Evolutionary conservation across 2,888 invertebrate species (phyloP), one percentile per base, ranked within the genome.

Genomic region (Liodrosophila aerea): DNA sequence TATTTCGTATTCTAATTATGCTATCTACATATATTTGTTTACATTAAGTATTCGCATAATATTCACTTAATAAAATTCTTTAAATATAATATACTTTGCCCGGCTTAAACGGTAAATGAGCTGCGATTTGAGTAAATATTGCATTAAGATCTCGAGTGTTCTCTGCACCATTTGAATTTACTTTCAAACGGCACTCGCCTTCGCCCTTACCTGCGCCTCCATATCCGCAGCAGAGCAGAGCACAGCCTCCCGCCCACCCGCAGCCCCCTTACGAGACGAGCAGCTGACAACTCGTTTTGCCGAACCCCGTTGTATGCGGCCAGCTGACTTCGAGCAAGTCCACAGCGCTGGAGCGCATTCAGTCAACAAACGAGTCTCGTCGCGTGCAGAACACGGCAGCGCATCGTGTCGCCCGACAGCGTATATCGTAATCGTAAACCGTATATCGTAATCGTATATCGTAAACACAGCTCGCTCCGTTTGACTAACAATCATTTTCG

Each of bases 301-400:
- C 61, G 68, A 70, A 51, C 58, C 36, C n/a, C n/a, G 46, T 43
- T 54, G 31, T 40, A 44, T 60, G 29, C 11, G 45, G 16, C 59
- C 41, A 57, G 67, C 67, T 54, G 63, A 58, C 50, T 43, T 69
- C 66, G 62, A 71, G 36, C 69, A 69, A 41, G 69, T 70, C n/a
- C 15, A 45, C 44, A 15, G 45, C 60, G 39, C 39, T 13, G 36
- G 40, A 15, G 45, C 60, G 39, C 39, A 15, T 33, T 51, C 71
- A 76, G 71, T 74, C 65, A 62, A 64, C 54, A 76, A 80, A 65
- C 76, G 60, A 71, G 81, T 73, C 63, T 73, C 77, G 54, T 45
- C 65, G 81, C 74, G 70, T 67, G 59, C 76, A 66, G 76, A 65
- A 47, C 62, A 54, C 49, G 22, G 22, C 22, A 2, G 18, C 39